Evolutionary conservation across 92 coral and sea anemone species (phyloP).

Genomic region (Phenganax stokvisi): DNA sequence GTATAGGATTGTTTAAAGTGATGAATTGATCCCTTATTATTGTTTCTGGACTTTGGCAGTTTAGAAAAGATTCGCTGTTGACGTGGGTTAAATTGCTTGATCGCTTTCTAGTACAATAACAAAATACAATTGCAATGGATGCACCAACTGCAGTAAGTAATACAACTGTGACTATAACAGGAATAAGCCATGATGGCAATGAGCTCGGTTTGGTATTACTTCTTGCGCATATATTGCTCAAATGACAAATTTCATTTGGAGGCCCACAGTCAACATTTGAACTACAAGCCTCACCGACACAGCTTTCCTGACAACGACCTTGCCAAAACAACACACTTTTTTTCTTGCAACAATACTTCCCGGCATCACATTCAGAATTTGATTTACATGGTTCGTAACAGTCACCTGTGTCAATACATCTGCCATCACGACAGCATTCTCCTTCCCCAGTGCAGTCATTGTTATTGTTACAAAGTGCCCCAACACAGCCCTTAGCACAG

Average conservation of each 20-base stretch:
- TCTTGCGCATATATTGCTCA: not conserved
- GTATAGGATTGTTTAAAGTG: not conserved
- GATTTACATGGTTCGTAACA: not conserved
- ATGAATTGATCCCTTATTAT: not conserved
- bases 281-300: not conserved
- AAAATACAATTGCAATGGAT: not conserved
- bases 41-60: too few species aligned
- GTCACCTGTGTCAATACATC: not conserved
- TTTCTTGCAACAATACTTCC: not conserved
- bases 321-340: not conserved
- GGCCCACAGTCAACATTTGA: not conserved
- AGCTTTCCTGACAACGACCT: not conserved
- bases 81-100: not conserved
- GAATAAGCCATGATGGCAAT: not conserved
- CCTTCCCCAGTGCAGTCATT: not conserved
- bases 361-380: not conserved
- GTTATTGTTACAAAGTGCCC: not conserved
- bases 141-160: constrained; percentile 2
- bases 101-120: not conserved
- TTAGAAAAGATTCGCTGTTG: too few species aligned
- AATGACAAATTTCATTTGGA: not conserved
- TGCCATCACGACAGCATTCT: not conserved
- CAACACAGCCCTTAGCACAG: not conserved
- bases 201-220: not conserved
- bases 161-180: not conserved